A percentile compares a stretch with the other conserved stretches of the same genome.
phyloP scores from a whole-genome alignment of 2,888 invertebrate genomes.

The Chironomus tentans region DNA sequence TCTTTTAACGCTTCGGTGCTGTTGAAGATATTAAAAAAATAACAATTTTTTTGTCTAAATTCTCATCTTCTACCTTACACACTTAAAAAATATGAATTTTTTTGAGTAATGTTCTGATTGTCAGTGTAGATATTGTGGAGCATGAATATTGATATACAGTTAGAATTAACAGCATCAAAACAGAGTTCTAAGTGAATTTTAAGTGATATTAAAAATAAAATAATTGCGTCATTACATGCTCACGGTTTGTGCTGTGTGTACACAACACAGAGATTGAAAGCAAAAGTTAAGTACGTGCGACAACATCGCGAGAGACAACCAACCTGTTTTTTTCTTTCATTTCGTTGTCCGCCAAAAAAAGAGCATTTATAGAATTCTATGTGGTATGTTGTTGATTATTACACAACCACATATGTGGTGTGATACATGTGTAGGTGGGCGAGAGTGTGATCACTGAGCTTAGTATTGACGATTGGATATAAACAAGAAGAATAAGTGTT shows the following conservation, averaged over 20 bases:
- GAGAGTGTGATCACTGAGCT: neutral
- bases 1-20: neutral
- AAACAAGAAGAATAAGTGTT: too few relatives aligned
- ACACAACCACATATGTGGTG: neutral
- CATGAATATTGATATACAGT: neutral
- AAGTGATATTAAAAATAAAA: conserved; percentile 1
- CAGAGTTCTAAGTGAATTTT: neutral
- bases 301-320: neutral
- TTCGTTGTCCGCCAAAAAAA: neutral
- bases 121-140: neutral
- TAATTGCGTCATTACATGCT: conserved; percentile 1
- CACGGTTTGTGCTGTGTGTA: neutral
- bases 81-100: neutral
- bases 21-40: neutral
- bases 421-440: neutral
- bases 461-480: neutral
- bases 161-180: neutral
- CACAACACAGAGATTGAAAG: neutral
- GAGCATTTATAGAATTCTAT: neutral
- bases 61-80: neutral
- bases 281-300: neutral
- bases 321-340: neutral
- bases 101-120: neutral
- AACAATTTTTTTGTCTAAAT: neutral
- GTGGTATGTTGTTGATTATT: too few relatives aligned